Evolutionary conservation across 2,113 vertebrate genomes (phyloP), one percentile per base, ranked within the genome.

Genomic region (Strix uralensis): DNA sequence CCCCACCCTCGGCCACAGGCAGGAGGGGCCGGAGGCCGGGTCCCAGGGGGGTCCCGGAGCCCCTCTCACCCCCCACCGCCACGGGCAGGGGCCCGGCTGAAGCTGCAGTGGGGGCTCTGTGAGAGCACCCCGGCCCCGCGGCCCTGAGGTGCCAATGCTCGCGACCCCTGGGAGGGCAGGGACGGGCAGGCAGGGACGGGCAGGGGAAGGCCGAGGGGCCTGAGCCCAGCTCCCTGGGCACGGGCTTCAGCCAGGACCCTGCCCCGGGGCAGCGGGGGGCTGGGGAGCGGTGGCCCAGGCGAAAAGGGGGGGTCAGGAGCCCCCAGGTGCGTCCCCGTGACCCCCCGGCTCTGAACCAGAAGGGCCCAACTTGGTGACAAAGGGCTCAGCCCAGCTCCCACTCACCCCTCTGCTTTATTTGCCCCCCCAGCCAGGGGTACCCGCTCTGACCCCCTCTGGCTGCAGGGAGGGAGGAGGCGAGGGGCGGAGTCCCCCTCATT

Each of bases 251-350:
- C 40, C 44, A 3, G 49, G 75, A 4, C 36, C 29, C 21, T 26
- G 54, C 36, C 58, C 14, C 9, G 26, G 15, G 40, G 14, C 18
- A n/a, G 7, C 3, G 2, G 7, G 55, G 6, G 26, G 12, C 9
- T 21, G 0, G 7, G 7, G 26, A 29, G 13, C 4, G 5, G 18
- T 10, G n/a, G n/a, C n/a, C n/a, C n/a, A n/a, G n/a, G n/a, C n/a
- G n/a, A n/a, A n/a, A n/a, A n/a, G n/a, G n/a, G n/a, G n/a, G n/a
- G n/a, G n/a, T n/a, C n/a, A 2, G 46, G 59, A 67, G 13, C 20
- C 36, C 32, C 47, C 13, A 2, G 11, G 29, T 47, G 13, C 11
- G 10, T 13, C 23, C 49, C 78, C 6, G 17, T 12, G 14, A 57
- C 9, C 34, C 57, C 69, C 6, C 29, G 15, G 29, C 44, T 44